These are phyloP conservation scores for Teleogryllus oceanicus DNA, from an alignment of 2,888 invertebrate species.

Conservation along the genomic window DNA sequence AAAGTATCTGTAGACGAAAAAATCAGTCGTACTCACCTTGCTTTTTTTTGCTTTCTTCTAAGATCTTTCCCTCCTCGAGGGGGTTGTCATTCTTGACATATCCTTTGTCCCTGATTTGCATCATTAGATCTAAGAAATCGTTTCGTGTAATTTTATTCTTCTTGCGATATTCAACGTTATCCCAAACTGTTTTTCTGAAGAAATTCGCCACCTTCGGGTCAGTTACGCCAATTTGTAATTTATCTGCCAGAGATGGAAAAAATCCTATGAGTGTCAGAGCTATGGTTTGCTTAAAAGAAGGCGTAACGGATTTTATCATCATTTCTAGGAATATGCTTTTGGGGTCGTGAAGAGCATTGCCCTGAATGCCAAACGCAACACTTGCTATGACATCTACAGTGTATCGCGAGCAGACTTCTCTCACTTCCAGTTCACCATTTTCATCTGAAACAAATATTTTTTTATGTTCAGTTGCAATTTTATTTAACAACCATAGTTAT, in stretches of 20 bases:
- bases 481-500: too few relatives aligned
- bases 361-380: too few relatives aligned
- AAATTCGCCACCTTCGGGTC: not conserved
- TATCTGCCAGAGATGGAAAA: not conserved
- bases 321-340: not conserved
- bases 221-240: not conserved
- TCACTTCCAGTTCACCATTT: not conserved
- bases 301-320: not conserved
- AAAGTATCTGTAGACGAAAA: too few relatives aligned
- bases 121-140: constrained; percentile 38
- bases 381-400: too few relatives aligned
- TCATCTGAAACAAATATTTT: too few relatives aligned
- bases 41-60: too few relatives aligned
- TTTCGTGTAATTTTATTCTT: constrained; percentile 40
- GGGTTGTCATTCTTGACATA: not conserved
- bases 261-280: not conserved
- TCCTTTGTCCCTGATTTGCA: constrained; percentile 26
- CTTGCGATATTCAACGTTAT: constrained; percentile 37
- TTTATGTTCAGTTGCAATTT: too few relatives aligned
- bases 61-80: not conserved
- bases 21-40: too few relatives aligned
- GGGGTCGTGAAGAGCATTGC: too few relatives aligned
- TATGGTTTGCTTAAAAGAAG: not conserved
- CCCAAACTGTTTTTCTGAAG: not conserved
- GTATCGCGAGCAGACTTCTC: too few relatives aligned